These are phyloP conservation scores for Danionella cerebrum DNA, from an alignment of 2,113 vertebrate species.

Conservation along the genomic window DNA sequence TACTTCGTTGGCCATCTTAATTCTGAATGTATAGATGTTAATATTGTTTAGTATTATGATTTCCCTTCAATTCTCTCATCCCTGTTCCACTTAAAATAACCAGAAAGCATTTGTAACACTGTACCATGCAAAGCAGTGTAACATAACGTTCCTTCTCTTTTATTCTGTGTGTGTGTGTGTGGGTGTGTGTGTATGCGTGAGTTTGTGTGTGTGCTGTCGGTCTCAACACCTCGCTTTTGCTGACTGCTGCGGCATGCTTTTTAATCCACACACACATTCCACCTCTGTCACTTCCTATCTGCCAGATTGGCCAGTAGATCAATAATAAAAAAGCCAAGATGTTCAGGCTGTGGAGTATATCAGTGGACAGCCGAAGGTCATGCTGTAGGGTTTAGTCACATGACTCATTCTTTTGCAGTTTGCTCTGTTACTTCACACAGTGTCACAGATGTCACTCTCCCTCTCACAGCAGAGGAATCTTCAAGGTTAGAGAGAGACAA, in stretches of 20 bases:
- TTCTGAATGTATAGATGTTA: too few relatives aligned
- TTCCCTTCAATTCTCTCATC: too few relatives aligned
- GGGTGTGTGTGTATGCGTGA: too few relatives aligned
- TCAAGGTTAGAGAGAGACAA: constrained; percentile 1
- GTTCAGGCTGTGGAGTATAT: constrained; percentile 1
- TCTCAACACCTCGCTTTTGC: neutral
- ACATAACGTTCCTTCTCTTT: neutral
- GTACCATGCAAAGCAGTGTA: too few relatives aligned
- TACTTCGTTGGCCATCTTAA: too few relatives aligned
- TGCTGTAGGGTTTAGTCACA: constrained; percentile 5
- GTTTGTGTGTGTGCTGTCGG: neutral
- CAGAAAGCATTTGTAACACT: neutral
- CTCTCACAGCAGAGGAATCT: neutral
- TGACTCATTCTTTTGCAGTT: neutral
- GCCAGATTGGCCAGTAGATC: constrained; percentile 6
- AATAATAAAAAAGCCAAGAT: constrained; percentile 5
- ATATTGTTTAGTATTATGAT: too few relatives aligned
- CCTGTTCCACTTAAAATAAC: neutral
- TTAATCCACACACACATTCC: neutral
- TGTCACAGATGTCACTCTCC: constrained; percentile 11
- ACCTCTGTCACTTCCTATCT: constrained; percentile 5
- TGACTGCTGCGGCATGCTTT: neutral
- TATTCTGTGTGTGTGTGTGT: too few relatives aligned
- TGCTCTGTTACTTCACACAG: constrained; percentile 5
- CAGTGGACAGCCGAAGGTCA: constrained; percentile 7